Conservation (phyloP, 2,113 vertebrate genomes). For the Pyxicephalus adspersus region DNA sequence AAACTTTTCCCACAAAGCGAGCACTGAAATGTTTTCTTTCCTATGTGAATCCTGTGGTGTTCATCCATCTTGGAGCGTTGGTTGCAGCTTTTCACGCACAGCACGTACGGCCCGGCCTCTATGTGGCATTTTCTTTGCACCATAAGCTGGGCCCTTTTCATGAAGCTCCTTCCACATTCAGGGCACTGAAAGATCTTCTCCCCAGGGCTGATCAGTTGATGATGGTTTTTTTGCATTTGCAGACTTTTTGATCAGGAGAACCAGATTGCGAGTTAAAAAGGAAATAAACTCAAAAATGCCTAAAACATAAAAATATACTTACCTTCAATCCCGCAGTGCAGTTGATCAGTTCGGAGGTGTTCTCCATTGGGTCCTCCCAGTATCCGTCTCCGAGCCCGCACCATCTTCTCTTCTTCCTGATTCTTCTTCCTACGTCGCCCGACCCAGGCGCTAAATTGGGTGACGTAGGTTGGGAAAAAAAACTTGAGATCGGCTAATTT, state of each 20-base stretch:
- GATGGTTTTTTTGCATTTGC: slow-evolving; percentile 25
- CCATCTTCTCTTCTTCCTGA: no score
- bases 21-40: slow-evolving; percentile 43
- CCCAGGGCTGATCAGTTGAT: slow-evolving; percentile 21
- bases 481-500: no score
- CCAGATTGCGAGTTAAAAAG: not conserved
- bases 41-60: slow-evolving; percentile 23
- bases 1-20: slow-evolving; percentile 24
- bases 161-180: slow-evolving; percentile 30
- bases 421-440: no score
- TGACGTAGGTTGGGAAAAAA: no score
- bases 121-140: slow-evolving; percentile 44
- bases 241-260: not conserved
- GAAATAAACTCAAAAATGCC: no score
- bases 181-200: slow-evolving; percentile 20
- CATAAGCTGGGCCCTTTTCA: slow-evolving; percentile 19
- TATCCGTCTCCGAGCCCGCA: no score
- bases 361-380: no score
- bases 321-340: no score
- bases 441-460: no score
- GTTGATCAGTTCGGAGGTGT: no score
- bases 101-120: slow-evolving; percentile 8
- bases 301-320: no score
- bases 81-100: slow-evolving; percentile 38
- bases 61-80: slow-evolving; percentile 34